Evolutionary conservation across 1,140 invertebrate genomes (phyloP).

Genomic region (Centruroides sculpturatus): DNA sequence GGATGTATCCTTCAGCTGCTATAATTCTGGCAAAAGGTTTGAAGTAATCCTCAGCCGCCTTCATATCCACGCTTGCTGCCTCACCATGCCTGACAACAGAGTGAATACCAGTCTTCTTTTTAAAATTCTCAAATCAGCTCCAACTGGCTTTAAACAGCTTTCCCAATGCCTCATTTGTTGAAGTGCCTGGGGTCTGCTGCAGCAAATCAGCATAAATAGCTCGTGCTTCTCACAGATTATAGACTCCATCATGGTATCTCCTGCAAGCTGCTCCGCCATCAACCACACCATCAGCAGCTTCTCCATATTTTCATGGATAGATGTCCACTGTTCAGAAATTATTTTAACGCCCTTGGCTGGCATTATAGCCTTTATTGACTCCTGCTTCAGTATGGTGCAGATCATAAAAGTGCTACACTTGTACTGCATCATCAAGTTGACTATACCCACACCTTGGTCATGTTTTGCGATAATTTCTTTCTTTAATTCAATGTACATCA

Average conservation of each 20-base stretch:
- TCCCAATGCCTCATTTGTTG: neutral
- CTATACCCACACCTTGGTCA: neutral
- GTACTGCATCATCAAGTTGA: neutral
- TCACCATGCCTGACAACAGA: too few species aligned
- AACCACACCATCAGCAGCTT: neutral
- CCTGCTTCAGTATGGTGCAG: conserved; percentile 13
- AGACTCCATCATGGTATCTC: neutral
- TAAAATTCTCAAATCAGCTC: neutral
- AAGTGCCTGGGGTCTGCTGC: neutral
- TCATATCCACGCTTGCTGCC: too few species aligned
- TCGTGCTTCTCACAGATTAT: neutral
- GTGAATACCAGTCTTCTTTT: too few species aligned
- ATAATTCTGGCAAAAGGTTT: too few species aligned
- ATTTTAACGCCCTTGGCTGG: neutral
- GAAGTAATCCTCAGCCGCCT: too few species aligned
- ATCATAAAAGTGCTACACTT: neutral
- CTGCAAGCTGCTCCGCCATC: neutral
- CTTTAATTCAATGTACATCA: too few species aligned
- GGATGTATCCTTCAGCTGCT: too few species aligned
- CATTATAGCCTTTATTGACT: neutral
- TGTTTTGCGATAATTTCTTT: conserved; percentile 1
- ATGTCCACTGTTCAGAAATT: neutral
- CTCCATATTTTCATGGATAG: neutral
- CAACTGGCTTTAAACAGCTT: neutral
- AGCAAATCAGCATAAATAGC: neutral